phyloP scores from a whole-genome alignment of 2,797 vertebrate species.

The Bovichtus diacanthus region DNA sequence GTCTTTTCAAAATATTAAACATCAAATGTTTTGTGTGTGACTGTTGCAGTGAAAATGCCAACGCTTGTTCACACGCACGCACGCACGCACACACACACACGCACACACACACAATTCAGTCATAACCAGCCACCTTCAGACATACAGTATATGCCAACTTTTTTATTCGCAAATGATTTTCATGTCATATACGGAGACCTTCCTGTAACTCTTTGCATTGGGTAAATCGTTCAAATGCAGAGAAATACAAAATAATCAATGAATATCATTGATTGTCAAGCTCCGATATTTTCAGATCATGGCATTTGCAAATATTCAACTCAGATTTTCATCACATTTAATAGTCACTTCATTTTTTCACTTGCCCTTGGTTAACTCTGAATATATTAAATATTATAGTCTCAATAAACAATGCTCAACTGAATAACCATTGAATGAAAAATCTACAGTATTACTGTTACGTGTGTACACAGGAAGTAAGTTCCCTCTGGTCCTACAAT shows the following conservation, averaged over 20 bases:
- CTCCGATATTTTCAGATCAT: constrained; percentile 48
- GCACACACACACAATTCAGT: neutral
- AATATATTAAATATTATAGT: constrained; percentile 1
- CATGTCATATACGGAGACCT: constrained; percentile 60
- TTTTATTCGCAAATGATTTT: constrained; percentile 30
- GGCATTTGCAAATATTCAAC: constrained; percentile 46
- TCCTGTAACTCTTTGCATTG: constrained; percentile 59
- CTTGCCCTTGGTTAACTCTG: constrained; percentile 14
- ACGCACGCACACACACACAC: neutral
- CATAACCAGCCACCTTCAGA: constrained; percentile 21
- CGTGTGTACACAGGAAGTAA: neutral
- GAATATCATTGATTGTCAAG: constrained; percentile 12
- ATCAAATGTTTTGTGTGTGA: constrained; percentile 31
- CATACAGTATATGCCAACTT: constrained; percentile 38
- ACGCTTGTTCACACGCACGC: constrained; percentile 37
- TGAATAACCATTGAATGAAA: neutral
- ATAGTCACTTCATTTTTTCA: constrained; percentile 20
- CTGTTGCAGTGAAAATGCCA: constrained; percentile 37
- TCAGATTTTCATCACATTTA: constrained; percentile 20
- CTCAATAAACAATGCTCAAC: neutral
- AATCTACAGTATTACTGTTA: neutral
- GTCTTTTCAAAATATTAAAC: neutral
- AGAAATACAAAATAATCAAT: constrained; percentile 41
- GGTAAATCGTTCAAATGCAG: constrained; percentile 37
- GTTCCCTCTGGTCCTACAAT: neutral